Evolutionary conservation across 1,140 invertebrate genomes (phyloP).

Genomic region (Cotesia typhae): DNA sequence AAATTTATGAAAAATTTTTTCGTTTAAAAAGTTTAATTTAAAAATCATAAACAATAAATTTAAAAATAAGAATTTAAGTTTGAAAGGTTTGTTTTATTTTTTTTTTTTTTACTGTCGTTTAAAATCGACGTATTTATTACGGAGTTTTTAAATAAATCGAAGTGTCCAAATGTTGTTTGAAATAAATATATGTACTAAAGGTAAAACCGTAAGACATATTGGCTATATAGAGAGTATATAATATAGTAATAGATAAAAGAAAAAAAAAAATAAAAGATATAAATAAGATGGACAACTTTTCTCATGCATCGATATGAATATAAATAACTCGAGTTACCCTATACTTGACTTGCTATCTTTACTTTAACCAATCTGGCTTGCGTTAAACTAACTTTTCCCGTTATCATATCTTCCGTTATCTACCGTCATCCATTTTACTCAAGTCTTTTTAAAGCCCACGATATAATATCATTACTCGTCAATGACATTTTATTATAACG

Average conservation of each 20-base stretch:
- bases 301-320: conserved; percentile 55
- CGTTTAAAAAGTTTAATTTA: no score
- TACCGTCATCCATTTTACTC: background rate
- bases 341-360: background rate
- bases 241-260: conserved; percentile 16
- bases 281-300: conserved; percentile 50
- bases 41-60: no score
- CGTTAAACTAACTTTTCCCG: background rate
- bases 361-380: conserved; percentile 1
- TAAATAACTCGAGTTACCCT: conserved; percentile 45
- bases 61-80: no score
- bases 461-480: background rate
- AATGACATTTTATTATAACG: no score
- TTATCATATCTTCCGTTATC: background rate
- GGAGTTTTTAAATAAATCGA: background rate
- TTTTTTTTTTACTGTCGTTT: conserved; percentile 52
- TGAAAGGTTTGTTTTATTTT: conserved; percentile 35
- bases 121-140: no score
- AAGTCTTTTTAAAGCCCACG: conserved; percentile 1
- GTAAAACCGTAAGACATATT: background rate
- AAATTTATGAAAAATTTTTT: no score
- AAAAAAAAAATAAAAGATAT: background rate
- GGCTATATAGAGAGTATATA: background rate
- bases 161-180: background rate
- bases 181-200: background rate